phyloP scores from a whole-genome alignment of 2,888 invertebrate species.

The Drosophila eohydei region DNA sequence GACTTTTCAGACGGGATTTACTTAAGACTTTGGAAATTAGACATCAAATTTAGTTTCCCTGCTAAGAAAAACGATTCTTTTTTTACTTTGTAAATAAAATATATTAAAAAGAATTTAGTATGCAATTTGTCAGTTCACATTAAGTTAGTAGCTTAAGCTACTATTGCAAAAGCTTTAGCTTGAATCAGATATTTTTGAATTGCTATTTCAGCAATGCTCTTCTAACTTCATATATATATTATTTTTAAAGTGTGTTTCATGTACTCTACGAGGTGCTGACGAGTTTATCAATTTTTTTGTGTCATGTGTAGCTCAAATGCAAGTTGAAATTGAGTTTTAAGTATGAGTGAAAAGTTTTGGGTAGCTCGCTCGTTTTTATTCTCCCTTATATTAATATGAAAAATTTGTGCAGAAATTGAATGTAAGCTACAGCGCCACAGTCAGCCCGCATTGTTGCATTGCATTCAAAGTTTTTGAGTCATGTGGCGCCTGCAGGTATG shows the following conservation, averaged over 20 bases:
- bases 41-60: background rate
- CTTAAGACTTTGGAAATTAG: background rate
- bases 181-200: background rate
- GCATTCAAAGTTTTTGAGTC: slow-evolving; percentile 54
- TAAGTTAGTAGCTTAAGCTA: background rate
- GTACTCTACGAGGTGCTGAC: slow-evolving; percentile 15
- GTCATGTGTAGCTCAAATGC: slow-evolving; percentile 7
- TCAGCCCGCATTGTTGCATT: slow-evolving; percentile 54
- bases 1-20: background rate
- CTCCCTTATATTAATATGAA: slow-evolving; percentile 38
- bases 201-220: background rate
- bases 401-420: slow-evolving; percentile 64
- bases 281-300: slow-evolving; percentile 9
- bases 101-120: background rate
- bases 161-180: background rate
- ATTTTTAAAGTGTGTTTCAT: background rate
- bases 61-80: too few species aligned
- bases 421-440: slow-evolving; percentile 62
- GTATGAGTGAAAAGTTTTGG: slow-evolving; percentile 46
- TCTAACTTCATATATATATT: background rate
- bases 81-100: too few species aligned
- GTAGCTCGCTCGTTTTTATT: slow-evolving; percentile 16
- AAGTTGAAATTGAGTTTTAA: slow-evolving; percentile 59
- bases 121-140: background rate
- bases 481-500: slow-evolving; percentile 64